Evolutionary conservation across 23 tunicate genomes (phyloP).

Genomic region (Ascidia mentula): DNA sequence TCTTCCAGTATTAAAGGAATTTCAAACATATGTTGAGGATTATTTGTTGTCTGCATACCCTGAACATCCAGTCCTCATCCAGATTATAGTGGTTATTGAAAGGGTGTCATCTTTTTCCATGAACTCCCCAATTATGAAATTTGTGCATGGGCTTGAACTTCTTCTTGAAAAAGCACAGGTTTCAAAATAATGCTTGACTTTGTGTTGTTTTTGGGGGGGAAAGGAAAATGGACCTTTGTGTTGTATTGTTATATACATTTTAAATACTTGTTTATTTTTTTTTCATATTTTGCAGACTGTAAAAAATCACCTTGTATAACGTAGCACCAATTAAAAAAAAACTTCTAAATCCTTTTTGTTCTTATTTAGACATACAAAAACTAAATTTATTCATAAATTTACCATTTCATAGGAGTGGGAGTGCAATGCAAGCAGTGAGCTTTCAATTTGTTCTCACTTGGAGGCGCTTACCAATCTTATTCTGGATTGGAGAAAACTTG

Average conservation of each 20-base stretch:
- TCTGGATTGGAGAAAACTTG: conserved; percentile 78
- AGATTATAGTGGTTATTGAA: conserved; percentile 35
- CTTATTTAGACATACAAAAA: background rate
- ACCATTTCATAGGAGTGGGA: conserved; percentile 65
- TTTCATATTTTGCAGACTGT: too few species aligned
- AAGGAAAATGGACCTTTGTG: too few species aligned
- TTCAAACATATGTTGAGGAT: conserved; percentile 19
- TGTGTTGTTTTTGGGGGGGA: too few species aligned
- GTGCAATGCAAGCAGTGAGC: conserved; percentile 45
- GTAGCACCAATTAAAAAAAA: too few species aligned
- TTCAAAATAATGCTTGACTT: too few species aligned
- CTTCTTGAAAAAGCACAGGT: conserved; percentile 63
- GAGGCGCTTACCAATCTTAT: conserved; percentile 54
- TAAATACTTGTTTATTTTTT: too few species aligned
- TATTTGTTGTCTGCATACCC: conserved; percentile 51
- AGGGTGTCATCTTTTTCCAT: conserved; percentile 47
- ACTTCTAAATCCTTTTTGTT: too few species aligned
- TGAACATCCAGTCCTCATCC: conserved; percentile 61
- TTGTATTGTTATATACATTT: too few species aligned
- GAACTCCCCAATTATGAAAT: conserved; percentile 69
- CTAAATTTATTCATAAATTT: background rate
- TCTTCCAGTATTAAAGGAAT: conserved; percentile 40
- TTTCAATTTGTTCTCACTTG: conserved; percentile 47
- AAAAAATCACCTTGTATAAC: too few species aligned
- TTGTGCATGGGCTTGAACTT: conserved; percentile 60